A percentile compares a stretch with the other conserved stretches of the same genome.
Evolutionary conservation across 30 jellyfish, hydroid and myxozoan species (phyloP).

Genomic region (Turritopsis rubra): DNA sequence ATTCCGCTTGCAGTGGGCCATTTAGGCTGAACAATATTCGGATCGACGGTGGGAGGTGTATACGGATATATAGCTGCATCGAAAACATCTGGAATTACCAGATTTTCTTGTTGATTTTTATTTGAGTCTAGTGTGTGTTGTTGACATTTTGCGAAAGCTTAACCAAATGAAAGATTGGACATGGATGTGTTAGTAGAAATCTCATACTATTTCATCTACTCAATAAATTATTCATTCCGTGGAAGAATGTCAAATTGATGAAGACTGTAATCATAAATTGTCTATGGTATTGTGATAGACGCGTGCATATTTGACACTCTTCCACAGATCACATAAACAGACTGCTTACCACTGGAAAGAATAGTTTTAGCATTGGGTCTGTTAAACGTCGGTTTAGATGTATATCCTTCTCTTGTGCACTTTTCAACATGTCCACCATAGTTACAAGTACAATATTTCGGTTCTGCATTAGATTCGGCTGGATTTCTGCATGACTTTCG

Average conservation of each 20-base stretch:
- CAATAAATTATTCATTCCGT: too few species aligned
- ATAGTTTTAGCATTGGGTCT: neutral
- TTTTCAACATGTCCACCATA: slow-evolving; percentile 46
- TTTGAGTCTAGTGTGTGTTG: too few species aligned
- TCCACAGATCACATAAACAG: too few species aligned
- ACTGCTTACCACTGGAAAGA: slow-evolving; percentile 1
- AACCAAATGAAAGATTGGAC: neutral
- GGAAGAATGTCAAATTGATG: too few species aligned
- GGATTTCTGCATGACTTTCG: slow-evolving; percentile 27
- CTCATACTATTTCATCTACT: neutral
- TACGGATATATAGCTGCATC: neutral
- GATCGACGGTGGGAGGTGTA: neutral
- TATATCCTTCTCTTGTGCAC: neutral
- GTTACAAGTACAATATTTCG: slow-evolving; percentile 58
- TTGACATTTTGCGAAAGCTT: neutral
- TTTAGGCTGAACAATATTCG: slow-evolving; percentile 20
- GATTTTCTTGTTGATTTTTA: slow-evolving; percentile 20
- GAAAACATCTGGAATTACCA: slow-evolving; percentile 40
- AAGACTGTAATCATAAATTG: too few species aligned
- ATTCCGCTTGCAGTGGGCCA: slow-evolving; percentile 73
- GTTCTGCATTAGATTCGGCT: slow-evolving; percentile 24
- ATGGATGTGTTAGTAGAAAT: neutral
- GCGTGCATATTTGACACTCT: too few species aligned
- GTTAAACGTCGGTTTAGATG: neutral
- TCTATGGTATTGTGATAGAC: too few species aligned